These are phyloP conservation scores for Drosophila cardini DNA, from an alignment of 1,140 invertebrate genomes.

Conservation along the genomic window DNA sequence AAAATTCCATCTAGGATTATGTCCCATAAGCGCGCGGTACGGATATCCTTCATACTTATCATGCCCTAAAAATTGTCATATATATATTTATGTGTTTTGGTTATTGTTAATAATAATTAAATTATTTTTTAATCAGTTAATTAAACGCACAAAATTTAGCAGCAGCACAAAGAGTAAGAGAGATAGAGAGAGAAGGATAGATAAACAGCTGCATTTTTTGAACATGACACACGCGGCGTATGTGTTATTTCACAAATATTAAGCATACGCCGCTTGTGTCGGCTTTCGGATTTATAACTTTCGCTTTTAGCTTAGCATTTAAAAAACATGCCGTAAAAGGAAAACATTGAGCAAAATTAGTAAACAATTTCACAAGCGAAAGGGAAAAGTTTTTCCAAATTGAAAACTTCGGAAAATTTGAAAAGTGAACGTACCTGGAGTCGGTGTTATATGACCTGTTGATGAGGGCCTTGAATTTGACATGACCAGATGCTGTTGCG, in stretches of 20 bases:
- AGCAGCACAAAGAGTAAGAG: constrained; percentile 8
- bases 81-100: constrained; percentile 60
- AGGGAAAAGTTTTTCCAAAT: constrained; percentile 5
- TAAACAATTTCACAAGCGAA: constrained; percentile 32
- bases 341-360: constrained; percentile 39
- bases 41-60: constrained; percentile 84
- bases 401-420: background rate
- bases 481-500: constrained; percentile 85
- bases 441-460: constrained; percentile 88
- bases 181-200: constrained; percentile 8
- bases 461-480: constrained; percentile 85
- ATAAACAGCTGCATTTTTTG: constrained; percentile 3
- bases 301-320: constrained; percentile 29
- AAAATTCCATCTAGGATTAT: constrained; percentile 85
- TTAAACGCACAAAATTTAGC: constrained; percentile 28
- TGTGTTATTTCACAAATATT: constrained; percentile 25
- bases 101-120: constrained; percentile 42
- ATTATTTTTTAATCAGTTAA: constrained; percentile 50
- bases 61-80: constrained; percentile 79
- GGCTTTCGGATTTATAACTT: background rate
- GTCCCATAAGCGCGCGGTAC: constrained; percentile 83
- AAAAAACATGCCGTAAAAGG: constrained; percentile 32
- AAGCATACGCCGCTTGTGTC: constrained; percentile 27
- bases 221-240: constrained; percentile 18
- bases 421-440: constrained; percentile 83